These are phyloP conservation scores for Cassiopea xamachana DNA, from an alignment of 30 jellyfish, hydroid and myxozoan species.

Conservation along the genomic window DNA sequence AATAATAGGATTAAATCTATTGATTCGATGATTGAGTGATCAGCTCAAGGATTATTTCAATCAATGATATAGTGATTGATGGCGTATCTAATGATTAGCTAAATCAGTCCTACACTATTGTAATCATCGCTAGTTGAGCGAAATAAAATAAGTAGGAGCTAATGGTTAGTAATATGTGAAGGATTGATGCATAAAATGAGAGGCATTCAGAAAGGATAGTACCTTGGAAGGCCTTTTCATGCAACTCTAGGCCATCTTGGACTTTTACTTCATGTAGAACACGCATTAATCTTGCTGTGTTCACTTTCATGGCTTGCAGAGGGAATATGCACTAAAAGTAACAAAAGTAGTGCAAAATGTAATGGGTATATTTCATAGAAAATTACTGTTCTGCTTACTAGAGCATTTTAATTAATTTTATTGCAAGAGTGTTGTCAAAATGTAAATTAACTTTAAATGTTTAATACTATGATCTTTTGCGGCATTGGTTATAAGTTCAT, in stretches of 20 bases:
- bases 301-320: conserved; percentile 21
- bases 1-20: background rate
- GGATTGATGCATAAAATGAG: background rate
- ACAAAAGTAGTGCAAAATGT: background rate
- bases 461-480: too few relatives aligned
- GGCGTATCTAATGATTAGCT: background rate
- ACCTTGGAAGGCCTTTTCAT: conserved; percentile 5
- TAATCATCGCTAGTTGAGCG: too few relatives aligned
- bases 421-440: too few relatives aligned
- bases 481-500: too few relatives aligned
- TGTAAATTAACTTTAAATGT: too few relatives aligned
- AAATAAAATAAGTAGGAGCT: too few relatives aligned
- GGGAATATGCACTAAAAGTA: conserved; percentile 31
- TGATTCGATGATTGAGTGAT: background rate
- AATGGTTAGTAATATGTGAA: too few relatives aligned
- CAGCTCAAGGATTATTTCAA: background rate
- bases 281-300: conserved; percentile 21
- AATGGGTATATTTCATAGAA: too few relatives aligned
- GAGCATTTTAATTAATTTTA: too few relatives aligned
- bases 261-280: conserved; percentile 21
- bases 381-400: too few relatives aligned
- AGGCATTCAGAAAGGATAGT: background rate
- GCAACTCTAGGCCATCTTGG: conserved; percentile 2
- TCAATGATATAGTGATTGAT: background rate
- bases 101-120: too few relatives aligned